Conservation (phyloP, 2,113 vertebrate species). For the Fregetta grallaria region DNA sequence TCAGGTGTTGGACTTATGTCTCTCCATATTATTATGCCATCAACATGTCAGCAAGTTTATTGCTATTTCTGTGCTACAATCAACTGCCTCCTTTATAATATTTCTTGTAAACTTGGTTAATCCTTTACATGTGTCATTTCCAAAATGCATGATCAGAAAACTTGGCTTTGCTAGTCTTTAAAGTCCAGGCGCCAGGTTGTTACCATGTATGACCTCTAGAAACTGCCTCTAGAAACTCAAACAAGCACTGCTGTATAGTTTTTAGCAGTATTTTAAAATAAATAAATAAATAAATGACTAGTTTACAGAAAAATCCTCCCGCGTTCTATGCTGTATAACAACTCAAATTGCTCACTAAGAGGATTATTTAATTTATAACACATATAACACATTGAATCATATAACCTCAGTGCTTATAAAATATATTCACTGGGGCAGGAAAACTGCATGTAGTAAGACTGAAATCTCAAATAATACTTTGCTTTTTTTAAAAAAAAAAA, state of each 20-base stretch:
- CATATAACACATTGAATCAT: background rate
- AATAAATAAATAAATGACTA: background rate
- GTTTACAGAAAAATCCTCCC: background rate
- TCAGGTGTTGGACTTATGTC: fast-evolving
- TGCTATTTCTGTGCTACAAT: background rate
- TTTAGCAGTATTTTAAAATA: background rate
- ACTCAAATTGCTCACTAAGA: background rate
- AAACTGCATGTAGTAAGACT: background rate
- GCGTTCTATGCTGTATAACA: background rate
- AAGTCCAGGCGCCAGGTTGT: background rate
- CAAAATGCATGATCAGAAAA: background rate
- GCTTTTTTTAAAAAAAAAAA: background rate
- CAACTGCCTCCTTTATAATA: background rate
- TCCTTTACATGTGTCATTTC: background rate
- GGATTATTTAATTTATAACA: background rate
- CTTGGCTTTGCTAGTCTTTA: background rate
- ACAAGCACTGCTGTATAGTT: background rate
- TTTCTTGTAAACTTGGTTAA: background rate
- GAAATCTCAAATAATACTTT: background rate
- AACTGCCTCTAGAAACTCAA: background rate
- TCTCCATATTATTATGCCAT: background rate
- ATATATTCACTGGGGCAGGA: background rate
- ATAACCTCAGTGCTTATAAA: background rate
- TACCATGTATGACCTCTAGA: background rate
- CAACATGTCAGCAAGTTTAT: background rate